Percentiles rank a stretch among this genome's conserved stretches.
phyloP scores from a whole-genome alignment of 1,140 invertebrate genomes.

The Thalassaphorura encarpata region DNA sequence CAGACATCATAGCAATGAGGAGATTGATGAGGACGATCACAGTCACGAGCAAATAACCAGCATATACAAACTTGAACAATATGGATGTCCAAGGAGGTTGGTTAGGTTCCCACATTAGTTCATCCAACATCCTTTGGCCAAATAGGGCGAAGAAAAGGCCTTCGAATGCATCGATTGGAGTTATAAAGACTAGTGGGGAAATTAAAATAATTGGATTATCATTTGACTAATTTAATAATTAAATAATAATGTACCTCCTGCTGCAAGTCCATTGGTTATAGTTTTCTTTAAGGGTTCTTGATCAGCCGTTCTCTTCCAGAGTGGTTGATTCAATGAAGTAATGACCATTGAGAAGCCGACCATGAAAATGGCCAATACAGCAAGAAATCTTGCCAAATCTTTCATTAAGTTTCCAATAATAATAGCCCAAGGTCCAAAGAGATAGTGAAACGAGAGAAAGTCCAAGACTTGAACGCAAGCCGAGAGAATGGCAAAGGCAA shows the following conservation, averaged over 20 bases:
- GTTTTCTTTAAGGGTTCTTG: slow-evolving; percentile 14
- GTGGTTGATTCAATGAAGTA: slow-evolving; percentile 87
- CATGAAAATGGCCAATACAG: slow-evolving; percentile 94
- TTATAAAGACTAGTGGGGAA: slow-evolving; percentile 74
- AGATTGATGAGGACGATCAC: slow-evolving; percentile 96
- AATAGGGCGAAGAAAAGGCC: slow-evolving; percentile 96
- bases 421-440: slow-evolving; percentile 97
- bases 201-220: no score
- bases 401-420: slow-evolving; percentile 82
- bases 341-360: slow-evolving; percentile 98
- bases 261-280: slow-evolving; percentile 32
- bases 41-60: slow-evolving; percentile 93
- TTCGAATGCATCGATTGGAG: slow-evolving; percentile 83
- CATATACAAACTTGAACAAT: slow-evolving; percentile 60
- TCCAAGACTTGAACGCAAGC: slow-evolving; percentile 96
- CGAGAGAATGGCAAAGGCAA: slow-evolving; percentile 84
- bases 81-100: slow-evolving; percentile 35
- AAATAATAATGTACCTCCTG: slow-evolving; percentile 64
- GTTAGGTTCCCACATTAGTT: slow-evolving; percentile 37
- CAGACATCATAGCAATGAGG: slow-evolving; percentile 99
- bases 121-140: slow-evolving; percentile 79
- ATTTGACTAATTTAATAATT: no score
- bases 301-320: slow-evolving; percentile 38
- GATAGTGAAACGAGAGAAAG: slow-evolving; percentile 93
- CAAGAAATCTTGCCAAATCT: slow-evolving; percentile 87